Evolutionary conservation across 2,113 vertebrate species (phyloP).

Genomic region (Xerus inauris): DNA sequence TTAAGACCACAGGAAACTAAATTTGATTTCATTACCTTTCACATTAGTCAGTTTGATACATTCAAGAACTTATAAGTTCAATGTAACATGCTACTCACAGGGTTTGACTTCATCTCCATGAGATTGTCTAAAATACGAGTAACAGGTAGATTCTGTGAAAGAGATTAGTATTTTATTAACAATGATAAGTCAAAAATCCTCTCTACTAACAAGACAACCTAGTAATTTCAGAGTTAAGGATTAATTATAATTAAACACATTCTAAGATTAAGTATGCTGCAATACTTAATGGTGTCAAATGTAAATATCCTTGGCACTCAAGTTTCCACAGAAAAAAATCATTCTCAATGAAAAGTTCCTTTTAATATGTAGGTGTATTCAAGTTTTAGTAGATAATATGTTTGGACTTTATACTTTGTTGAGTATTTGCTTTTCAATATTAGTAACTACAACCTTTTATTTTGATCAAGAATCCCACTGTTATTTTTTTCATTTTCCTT

Average conservation of each 20-base stretch:
- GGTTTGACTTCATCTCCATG: slow-evolving; percentile 97
- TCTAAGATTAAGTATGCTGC: slow-evolving; percentile 29
- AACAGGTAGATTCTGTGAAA: slow-evolving; percentile 93
- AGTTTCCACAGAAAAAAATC: background rate
- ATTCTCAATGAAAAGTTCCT: slow-evolving; percentile 38
- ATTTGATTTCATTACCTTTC: background rate
- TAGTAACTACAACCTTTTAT: background rate
- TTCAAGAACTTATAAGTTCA: slow-evolving; percentile 7
- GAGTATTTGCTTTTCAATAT: slow-evolving; percentile 27
- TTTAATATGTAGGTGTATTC: background rate
- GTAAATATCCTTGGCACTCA: background rate
- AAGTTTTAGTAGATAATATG: slow-evolving; percentile 40
- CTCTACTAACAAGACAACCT: background rate
- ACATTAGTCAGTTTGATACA: background rate
- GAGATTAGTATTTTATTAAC: slow-evolving; percentile 68
- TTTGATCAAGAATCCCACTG: slow-evolving; percentile 17
- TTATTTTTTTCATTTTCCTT: slow-evolving; percentile 16
- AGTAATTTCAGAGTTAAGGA: slow-evolving; percentile 34
- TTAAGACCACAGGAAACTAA: background rate
- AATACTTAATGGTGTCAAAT: background rate
- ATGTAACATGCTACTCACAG: slow-evolving; percentile 87
- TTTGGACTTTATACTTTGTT: slow-evolving; percentile 37
- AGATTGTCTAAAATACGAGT: slow-evolving; percentile 95
- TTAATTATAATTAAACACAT: slow-evolving; percentile 21
- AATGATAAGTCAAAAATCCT: background rate